These are phyloP conservation scores for Isaurus tuberculatus DNA, from an alignment of 92 coral and sea anemone genomes.

Conservation along the genomic window DNA sequence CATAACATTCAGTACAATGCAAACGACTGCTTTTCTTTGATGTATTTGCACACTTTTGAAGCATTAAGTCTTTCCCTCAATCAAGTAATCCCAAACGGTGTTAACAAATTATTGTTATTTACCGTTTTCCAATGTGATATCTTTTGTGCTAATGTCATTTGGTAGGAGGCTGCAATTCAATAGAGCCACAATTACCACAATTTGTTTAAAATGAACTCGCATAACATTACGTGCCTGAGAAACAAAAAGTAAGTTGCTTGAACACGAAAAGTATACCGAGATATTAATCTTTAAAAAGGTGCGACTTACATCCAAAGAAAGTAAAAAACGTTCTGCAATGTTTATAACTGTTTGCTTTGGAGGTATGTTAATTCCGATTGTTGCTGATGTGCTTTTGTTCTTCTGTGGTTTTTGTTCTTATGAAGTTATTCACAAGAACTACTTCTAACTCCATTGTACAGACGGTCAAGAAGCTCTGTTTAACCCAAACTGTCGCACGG, in stretches of 20 bases:
- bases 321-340: slow-evolving; percentile 48
- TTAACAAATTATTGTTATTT: neutral
- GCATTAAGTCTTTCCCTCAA: neutral
- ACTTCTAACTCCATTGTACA: slow-evolving; percentile 15
- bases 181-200: slow-evolving; percentile 28
- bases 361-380: slow-evolving; percentile 66
- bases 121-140: neutral
- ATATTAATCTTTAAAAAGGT: neutral
- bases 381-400: neutral
- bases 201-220: slow-evolving; percentile 12
- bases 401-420: neutral
- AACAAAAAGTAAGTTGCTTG: neutral
- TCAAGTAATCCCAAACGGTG: slow-evolving; percentile 4
- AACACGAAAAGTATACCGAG: too few species aligned
- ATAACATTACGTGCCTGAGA: slow-evolving; percentile 10
- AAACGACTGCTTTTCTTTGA: neutral
- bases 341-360: slow-evolving; percentile 93
- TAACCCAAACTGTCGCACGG: slow-evolving; percentile 91
- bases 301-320: neutral
- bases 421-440: neutral
- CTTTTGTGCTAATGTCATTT: slow-evolving; percentile 30
- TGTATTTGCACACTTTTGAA: neutral
- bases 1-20: neutral
- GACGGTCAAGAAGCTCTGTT: slow-evolving; percentile 87
- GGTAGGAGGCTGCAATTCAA: neutral